Conservation (phyloP, 2,797 vertebrate genomes). For the Hemitrygon akajei region DNA sequence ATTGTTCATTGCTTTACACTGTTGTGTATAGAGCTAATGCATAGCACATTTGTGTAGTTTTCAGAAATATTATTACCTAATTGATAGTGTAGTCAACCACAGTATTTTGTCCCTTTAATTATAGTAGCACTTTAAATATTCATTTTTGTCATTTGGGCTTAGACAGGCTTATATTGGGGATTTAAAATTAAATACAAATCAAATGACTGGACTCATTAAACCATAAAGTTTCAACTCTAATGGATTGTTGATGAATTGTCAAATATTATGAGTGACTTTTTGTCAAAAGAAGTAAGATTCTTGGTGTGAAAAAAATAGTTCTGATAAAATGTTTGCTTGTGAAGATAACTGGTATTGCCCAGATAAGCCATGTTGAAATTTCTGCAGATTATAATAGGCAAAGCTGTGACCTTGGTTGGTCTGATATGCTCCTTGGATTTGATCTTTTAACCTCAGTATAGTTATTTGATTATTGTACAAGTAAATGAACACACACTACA, state of each 20-base stretch:
- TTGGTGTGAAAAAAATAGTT: neutral
- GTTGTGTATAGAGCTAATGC: too few species aligned
- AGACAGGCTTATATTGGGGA: too few species aligned
- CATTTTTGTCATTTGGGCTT: too few species aligned
- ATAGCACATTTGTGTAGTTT: neutral
- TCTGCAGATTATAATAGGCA: neutral
- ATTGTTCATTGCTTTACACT: too few species aligned
- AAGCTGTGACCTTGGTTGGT: neutral
- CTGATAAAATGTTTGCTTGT: neutral
- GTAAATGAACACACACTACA: neutral
- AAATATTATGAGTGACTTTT: neutral
- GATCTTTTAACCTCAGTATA: neutral
- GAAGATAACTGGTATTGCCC: neutral
- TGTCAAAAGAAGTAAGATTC: neutral
- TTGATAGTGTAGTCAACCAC: neutral
- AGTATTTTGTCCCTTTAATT: neutral
- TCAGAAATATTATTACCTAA: neutral
- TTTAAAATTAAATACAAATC: too few species aligned
- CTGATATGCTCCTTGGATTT: neutral
- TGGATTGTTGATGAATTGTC: neutral
- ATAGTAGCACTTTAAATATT: neutral
- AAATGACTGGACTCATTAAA: neutral
- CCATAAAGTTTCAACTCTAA: neutral
- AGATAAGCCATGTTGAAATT: neutral
- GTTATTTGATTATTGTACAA: neutral